Base-by-base conservation (phyloP, 1,140 invertebrate species). In the Latrodectus geometricus region DNA sequence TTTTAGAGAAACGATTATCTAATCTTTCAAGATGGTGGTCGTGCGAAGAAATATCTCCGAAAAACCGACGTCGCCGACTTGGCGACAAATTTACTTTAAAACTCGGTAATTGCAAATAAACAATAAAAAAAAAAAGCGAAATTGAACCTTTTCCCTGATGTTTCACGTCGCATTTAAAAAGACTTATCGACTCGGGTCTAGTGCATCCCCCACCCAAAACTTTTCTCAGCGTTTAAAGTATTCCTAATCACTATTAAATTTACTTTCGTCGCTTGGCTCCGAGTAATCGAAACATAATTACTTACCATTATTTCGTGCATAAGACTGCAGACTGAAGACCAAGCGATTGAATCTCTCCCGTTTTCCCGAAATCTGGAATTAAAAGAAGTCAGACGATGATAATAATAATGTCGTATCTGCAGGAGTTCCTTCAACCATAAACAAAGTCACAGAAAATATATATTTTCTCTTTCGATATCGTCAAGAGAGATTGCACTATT, bases 241-340 rank as follows among this genome's bases (percentile, higher is more conserved):
- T 84, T 68, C 56, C 73, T 84, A 84, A 84, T 84, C 82, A 76
- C 82, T 84, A 76, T 84, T 76, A 84, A 84, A 84, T 84, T 84
- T 76, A 84, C 82, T 84, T 75, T 84, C 82, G 72, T 69, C 73
- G 82, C 68, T 70, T 80, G 11, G 66, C 17, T 68, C 54, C 21
- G 23, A 48, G 50, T 73, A 84, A 84, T 84, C 82, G 82, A 76
- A 84, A 84, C 82, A 75, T 84, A 84, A 84, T 84, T 75, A 76
- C 82, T 84, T 48, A 54, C 82, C 73, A 69, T 76, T 54, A 69
- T 66, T 76, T 69, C 82, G 82, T 69, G 80, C 70, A 69, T 52
- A 76, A 84, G 35, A 35, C 35, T 35, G 35, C 35, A 35, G 35
- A 35, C 35, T 35, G 35, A 35, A 35, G 35, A 76, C 17, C 20